Conservation (phyloP, 92 coral and sea anemone species). For the Hydrozoanthus gracilis region DNA sequence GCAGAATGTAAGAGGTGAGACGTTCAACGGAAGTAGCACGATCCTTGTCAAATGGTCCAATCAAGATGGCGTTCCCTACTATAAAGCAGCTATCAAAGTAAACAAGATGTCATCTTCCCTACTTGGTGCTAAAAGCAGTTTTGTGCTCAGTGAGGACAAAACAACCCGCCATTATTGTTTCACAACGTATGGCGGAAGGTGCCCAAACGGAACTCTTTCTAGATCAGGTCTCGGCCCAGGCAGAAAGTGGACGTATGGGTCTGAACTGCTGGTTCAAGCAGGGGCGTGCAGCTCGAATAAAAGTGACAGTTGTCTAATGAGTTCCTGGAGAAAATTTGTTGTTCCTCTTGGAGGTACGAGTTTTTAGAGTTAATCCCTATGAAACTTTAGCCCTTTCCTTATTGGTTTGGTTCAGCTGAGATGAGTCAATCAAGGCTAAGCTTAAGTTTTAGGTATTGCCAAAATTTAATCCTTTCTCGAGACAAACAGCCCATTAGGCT, state of each 20-base stretch:
- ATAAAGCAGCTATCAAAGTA: background rate
- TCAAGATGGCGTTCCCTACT: conserved; percentile 5
- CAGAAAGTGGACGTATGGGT: conserved; percentile 28
- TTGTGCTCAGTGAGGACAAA: background rate
- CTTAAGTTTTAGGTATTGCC: too few relatives aligned
- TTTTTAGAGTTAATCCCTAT: too few relatives aligned
- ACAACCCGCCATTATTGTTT: conserved; percentile 19
- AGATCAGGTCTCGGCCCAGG: background rate
- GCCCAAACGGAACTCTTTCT: background rate
- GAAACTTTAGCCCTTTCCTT: too few relatives aligned
- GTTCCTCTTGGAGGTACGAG: conserved; percentile 41
- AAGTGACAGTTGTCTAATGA: conserved; percentile 3
- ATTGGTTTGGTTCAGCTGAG: too few relatives aligned
- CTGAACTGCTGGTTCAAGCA: conserved; percentile 6
- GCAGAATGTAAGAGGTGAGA: conserved; percentile 5
- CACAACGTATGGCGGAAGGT: background rate
- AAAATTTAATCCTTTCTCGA: too few relatives aligned
- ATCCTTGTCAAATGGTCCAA: conserved; percentile 17
- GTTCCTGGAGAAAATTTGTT: conserved; percentile 13
- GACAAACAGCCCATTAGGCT: too few relatives aligned
- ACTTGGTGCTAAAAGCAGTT: background rate
- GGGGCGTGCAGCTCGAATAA: conserved; percentile 26
- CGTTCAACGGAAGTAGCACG: background rate
- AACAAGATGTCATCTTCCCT: background rate
- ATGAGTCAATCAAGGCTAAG: too few relatives aligned